Evolutionary conservation across 2,888 invertebrate species (phyloP), one percentile per base, ranked within the genome.

Genomic region (Griposia aprilina): DNA sequence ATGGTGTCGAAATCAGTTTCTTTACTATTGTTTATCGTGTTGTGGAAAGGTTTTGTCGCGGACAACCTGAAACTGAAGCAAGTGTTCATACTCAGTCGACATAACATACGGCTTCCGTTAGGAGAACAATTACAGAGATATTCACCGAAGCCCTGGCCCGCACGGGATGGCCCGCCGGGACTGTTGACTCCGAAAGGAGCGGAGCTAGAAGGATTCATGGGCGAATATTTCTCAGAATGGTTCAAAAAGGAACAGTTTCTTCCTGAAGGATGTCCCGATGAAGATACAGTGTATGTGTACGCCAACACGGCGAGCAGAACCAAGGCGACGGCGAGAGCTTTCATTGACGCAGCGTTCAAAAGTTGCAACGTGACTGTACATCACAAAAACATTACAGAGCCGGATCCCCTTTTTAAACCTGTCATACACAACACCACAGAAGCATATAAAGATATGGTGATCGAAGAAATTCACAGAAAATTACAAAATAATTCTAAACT

Each of bases 211-310:
- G 76, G 83, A 17, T 79, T 80, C 26, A 84, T 88, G 79, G 88
- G 87, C 0, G 80, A 82, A 78, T 88, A 87, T 60, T 85, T 88
- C 55, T 50, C 69, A 36, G 45, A 85, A 41, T 88, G 87, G 88
- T 85, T 88, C 4, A 66, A 81, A 57, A 69, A 70, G 6, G 79
- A 84, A 74, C 23, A 76, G 11, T 76, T 88, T 62, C 48, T 88
- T 7, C 2, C n/a, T n/a, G 66, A 80, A 66, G 74, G 65, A 0
- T 88, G 88, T 41, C 87, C 88, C 6, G 41, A 48, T 68, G 68
- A 80, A 23, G 76, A 83, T 8, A 57, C 72, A 17, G 85, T 88
- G 13, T 85, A 66, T 52, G 83, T 78, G 10, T 83, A 78, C 20
- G 62, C 85, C 0, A 85, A 85, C 20, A 76, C 74, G 0, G 0